A percentile compares a stretch with the other conserved stretches of the same genome.
phyloP scores from a whole-genome alignment of 1,140 invertebrate genomes.

The Acromyrmex charruanus region DNA sequence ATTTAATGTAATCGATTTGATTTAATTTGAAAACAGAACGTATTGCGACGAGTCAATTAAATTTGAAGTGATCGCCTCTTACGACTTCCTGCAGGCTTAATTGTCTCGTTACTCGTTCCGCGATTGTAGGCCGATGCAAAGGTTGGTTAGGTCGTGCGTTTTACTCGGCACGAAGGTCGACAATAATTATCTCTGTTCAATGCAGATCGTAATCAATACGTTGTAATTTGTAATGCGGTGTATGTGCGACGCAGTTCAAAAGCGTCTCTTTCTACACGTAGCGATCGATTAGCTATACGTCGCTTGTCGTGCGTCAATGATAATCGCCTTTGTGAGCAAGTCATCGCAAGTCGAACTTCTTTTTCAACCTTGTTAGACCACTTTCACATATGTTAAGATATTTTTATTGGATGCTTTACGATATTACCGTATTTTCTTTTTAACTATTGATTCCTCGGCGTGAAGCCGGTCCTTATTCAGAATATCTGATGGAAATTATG shows the following conservation, averaged over 20 bases:
- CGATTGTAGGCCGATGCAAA: constrained; percentile 52
- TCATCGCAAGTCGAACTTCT: constrained; percentile 31
- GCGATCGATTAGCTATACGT: constrained; percentile 44
- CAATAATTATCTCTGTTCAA: constrained; percentile 58
- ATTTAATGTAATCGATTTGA: constrained; percentile 53
- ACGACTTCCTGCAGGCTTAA: constrained; percentile 74
- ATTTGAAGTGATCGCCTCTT: constrained; percentile 73
- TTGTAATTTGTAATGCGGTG: constrained; percentile 63
- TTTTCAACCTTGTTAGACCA: constrained; percentile 30
- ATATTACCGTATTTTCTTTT: constrained; percentile 25
- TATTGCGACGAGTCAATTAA: constrained; percentile 73
- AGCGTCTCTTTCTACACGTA: neutral
- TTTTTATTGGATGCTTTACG: constrained; percentile 10
- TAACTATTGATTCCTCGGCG: neutral
- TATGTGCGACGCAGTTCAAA: constrained; percentile 37
- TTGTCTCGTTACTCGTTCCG: constrained; percentile 72
- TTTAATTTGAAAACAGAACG: constrained; percentile 56
- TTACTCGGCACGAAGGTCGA: constrained; percentile 72
- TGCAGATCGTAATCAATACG: constrained; percentile 65
- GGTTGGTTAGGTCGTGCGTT: constrained; percentile 61
- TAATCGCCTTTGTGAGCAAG: constrained; percentile 57
- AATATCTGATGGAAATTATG: neutral
- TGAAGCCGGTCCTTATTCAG: neutral
- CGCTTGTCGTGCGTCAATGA: constrained; percentile 39
- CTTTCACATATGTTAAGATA: constrained; percentile 30